phyloP scores from a whole-genome alignment of 2,113 vertebrate species.

The Salvelinus fontinalis region DNA sequence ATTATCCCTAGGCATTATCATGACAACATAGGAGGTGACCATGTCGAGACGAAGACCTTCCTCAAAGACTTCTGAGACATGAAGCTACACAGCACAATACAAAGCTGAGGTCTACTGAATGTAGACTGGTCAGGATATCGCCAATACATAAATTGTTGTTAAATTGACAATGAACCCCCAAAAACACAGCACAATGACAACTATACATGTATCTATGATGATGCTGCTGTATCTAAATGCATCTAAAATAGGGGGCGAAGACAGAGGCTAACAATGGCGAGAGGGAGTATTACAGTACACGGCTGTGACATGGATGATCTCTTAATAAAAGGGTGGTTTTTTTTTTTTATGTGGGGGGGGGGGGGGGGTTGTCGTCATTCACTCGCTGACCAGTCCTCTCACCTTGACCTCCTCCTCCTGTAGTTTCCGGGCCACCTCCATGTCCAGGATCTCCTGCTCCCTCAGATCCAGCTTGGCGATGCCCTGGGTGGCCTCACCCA shows the following conservation, averaged over 20 bases:
- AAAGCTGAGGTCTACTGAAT: too few species aligned
- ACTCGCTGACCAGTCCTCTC: neutral
- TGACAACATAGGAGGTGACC: neutral
- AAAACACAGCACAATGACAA: too few species aligned
- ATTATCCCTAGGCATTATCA: slow-evolving; percentile 6
- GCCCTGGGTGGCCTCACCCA: slow-evolving; percentile 74
- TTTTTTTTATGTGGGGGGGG: too few species aligned
- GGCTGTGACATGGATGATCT: neutral
- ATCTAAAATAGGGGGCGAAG: too few species aligned
- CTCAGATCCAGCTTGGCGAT: slow-evolving; percentile 66
- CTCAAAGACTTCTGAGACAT: neutral
- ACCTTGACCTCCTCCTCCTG: slow-evolving; percentile 94
- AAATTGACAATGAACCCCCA: too few species aligned
- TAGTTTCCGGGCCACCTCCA: slow-evolving; percentile 89
- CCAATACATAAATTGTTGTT: too few species aligned
- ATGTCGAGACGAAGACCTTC: slow-evolving; percentile 19
- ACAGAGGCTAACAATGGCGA: too few species aligned
- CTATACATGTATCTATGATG: too few species aligned
- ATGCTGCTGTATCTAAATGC: too few species aligned
- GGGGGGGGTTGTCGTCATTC: neutral
- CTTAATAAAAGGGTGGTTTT: neutral
- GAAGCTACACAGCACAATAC: neutral
- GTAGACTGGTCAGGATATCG: too few species aligned
- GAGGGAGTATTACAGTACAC: too few species aligned
- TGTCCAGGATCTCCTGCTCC: slow-evolving; percentile 81